Evolutionary conservation across 2,113 vertebrate species (phyloP).

Genomic region (Jacana jacana): DNA sequence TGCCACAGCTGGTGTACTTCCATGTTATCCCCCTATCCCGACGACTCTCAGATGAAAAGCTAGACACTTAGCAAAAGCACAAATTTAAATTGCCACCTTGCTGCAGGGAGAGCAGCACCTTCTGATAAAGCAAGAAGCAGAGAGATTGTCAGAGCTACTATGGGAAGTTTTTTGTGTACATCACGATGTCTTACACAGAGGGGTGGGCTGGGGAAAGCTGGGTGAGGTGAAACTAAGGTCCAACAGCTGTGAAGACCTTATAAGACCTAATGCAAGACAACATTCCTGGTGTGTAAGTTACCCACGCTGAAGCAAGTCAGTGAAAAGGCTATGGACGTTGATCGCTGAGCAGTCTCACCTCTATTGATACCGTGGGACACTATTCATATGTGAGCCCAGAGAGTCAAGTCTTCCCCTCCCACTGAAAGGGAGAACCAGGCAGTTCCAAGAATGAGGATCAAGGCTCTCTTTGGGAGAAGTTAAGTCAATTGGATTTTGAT

Average conservation of each 20-base stretch:
- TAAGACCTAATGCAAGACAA: not conserved
- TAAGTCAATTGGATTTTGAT: not conserved
- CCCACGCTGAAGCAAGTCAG: not conserved
- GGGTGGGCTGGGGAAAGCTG: not conserved
- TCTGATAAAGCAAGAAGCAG: not conserved
- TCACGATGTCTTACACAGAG: not conserved
- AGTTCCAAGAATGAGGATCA: not conserved
- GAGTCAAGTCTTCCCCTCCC: not conserved
- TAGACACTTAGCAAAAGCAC: slow-evolving; percentile 62
- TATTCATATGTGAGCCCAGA: not conserved
- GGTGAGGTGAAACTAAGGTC: not conserved
- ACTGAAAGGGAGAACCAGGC: not conserved
- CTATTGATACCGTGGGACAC: not conserved
- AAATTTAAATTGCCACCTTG: slow-evolving; percentile 16
- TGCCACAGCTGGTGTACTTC: slow-evolving; percentile 27
- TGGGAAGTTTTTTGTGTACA: not conserved
- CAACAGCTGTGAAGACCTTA: not conserved
- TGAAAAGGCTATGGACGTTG: not conserved
- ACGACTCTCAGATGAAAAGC: slow-evolving; percentile 33
- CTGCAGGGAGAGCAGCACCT: slow-evolving; percentile 11
- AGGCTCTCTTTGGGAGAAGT: not conserved
- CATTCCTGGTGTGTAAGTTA: not conserved
- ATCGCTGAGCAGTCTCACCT: not conserved
- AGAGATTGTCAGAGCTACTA: not conserved
- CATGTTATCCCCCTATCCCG: not conserved